phyloP scores from a whole-genome alignment of 2,113 vertebrate genomes.

The Acanthochromis polyacanthus region DNA sequence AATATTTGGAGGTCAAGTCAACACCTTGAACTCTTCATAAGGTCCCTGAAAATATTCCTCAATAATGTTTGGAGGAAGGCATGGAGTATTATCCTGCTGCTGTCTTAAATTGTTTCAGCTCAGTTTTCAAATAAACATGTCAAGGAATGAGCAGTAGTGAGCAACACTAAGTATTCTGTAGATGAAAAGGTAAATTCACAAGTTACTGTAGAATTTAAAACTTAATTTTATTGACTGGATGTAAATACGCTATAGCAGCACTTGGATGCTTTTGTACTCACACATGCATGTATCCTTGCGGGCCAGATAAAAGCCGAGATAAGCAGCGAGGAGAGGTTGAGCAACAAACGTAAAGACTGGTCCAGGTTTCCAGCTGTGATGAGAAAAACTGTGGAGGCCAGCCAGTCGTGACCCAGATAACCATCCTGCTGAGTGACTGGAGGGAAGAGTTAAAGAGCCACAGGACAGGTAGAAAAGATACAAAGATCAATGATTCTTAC shows the following conservation, averaged over 20 bases:
- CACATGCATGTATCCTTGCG: constrained; percentile 89
- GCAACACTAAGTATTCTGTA: no score
- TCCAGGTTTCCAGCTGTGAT: constrained; percentile 89
- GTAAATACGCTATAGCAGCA: not conserved
- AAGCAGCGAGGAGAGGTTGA: constrained; percentile 88
- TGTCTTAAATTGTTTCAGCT: no score
- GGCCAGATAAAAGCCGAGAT: constrained; percentile 94
- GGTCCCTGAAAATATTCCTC: no score
- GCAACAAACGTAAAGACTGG: constrained; percentile 86
- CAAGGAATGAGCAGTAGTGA: no score
- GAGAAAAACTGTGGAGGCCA: constrained; percentile 92
- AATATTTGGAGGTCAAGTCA: no score
- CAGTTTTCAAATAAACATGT: no score
- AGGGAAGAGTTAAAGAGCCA: constrained; percentile 85
- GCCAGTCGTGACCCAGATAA: constrained; percentile 91
- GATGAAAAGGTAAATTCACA: no score
- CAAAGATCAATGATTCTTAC: not conserved
- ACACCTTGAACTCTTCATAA: no score
- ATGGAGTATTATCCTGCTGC: no score
- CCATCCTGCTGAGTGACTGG: constrained; percentile 85
- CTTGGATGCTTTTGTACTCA: constrained; percentile 79
- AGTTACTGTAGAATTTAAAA: no score
- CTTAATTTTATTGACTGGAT: no score
- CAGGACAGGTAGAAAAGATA: not conserved
- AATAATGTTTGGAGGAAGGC: no score